A percentile compares a stretch with the other conserved stretches of the same genome.
Evolutionary conservation across 2,888 invertebrate species (phyloP).

Genomic region (Aproaerema taeniolella): DNA sequence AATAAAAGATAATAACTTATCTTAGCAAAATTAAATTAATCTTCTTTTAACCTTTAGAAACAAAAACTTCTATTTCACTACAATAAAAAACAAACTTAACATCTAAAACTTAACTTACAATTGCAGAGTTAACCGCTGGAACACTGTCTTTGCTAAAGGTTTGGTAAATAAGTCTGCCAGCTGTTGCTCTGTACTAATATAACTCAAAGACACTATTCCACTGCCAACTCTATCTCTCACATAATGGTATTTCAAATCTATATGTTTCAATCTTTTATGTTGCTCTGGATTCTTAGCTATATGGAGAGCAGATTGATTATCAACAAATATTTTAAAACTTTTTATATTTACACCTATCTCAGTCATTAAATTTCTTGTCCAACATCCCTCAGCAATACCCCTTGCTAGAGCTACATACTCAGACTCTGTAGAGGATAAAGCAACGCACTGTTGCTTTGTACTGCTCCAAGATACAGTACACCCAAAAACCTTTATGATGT

Average conservation of each 20-base stretch:
- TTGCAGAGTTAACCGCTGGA: too few relatives aligned
- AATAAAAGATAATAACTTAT: too few relatives aligned
- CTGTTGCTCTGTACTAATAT: constrained; percentile 4
- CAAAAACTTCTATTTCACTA: too few relatives aligned
- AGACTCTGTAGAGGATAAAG: constrained; percentile 17
- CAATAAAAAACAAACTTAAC: too few relatives aligned
- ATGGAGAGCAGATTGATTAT: constrained; percentile 11
- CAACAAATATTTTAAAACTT: constrained; percentile 1
- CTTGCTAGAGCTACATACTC: constrained; percentile 14
- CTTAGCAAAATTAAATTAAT: too few relatives aligned
- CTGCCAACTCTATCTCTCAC: constrained; percentile 6
- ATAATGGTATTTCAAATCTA: constrained; percentile 15
- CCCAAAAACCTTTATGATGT: constrained; percentile 15
- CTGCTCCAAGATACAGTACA: constrained; percentile 13
- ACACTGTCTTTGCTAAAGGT: neutral
- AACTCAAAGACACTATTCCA: constrained; percentile 4
- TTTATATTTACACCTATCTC: constrained; percentile 5
- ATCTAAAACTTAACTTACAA: too few relatives aligned
- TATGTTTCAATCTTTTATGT: constrained; percentile 11
- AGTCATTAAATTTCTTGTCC: constrained; percentile 13
- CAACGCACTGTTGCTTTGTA: constrained; percentile 16
- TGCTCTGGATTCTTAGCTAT: neutral
- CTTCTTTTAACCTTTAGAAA: too few relatives aligned
- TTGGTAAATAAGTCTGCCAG: constrained; percentile 10
- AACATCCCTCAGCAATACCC: constrained; percentile 15